Evolutionary conservation across 2,888 invertebrate genomes (phyloP), one percentile per base, ranked within the genome.

Genomic region (Lobophora halterata): DNA sequence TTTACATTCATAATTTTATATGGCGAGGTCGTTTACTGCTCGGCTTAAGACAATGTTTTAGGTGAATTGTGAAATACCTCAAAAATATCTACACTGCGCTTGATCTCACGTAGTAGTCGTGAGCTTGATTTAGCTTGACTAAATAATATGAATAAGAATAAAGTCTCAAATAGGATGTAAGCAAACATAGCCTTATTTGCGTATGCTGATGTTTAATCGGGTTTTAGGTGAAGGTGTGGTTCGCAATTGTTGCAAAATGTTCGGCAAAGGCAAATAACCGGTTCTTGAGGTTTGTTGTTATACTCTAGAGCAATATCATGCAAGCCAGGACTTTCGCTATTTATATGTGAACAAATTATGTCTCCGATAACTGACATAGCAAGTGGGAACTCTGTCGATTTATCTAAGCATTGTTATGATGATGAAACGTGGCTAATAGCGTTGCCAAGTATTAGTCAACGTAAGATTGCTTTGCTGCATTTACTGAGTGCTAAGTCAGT

Each of bases 201-300:
- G 33, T 46, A 40, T 12, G 17, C 23, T 34, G 49, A 40, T 34
- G 31, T 30, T 16, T 31, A 32, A 17, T 36, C 25, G 30, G 33
- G 38, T 39, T 37, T 30, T 32, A 28, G 28, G 31, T 44, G 46
- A 35, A 49, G 52, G 50, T 34, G 40, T 42, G 43, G 46, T 46
- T 36, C 27, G 43, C 42, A 37, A 49, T 40, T 52, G 63, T 85
- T 82, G 79, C 81, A 78, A 81, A 78, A 79, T 70, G 59, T 71
- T 74, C 55, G 70, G 69, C 62, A 67, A 76, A 67, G 65, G 62
- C 61, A 61, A 56, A 63, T 55, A 79, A 80, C 81, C 78, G 81
- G 79, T 80, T 73, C 60, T 55, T 50, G 60, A 47, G 55, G 55
- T 56, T 51, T 47, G 29, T 57, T 52, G 55, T 57, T 52, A 49